Percentiles rank a stretch among this genome's conserved stretches.
Conservation (phyloP, 2,888 invertebrate species). For the Geophilus truncorum region DNA sequence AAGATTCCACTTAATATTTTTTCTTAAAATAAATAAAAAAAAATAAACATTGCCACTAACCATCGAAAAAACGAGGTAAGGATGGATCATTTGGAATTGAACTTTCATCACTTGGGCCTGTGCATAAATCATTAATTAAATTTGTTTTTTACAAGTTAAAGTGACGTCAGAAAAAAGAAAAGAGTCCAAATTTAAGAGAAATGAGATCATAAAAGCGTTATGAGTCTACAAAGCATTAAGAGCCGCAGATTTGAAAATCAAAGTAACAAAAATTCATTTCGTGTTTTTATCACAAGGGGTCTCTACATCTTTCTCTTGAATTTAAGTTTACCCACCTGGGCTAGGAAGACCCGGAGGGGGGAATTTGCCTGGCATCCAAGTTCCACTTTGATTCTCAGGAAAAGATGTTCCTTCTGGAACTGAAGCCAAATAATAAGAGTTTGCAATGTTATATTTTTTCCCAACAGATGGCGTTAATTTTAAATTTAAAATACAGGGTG, state of each 20-base stretch:
- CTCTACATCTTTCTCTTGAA: neutral
- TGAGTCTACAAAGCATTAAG: neutral
- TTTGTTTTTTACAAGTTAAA: neutral
- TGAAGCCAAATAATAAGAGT: conserved; percentile 10
- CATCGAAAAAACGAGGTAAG: neutral
- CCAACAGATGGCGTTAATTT: no score
- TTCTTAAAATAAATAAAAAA: neutral
- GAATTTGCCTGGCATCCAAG: conserved; percentile 11
- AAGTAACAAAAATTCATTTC: neutral
- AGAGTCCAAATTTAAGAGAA: neutral
- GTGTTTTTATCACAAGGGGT: neutral
- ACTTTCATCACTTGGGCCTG: neutral
- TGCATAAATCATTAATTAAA: neutral
- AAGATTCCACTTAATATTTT: neutral
- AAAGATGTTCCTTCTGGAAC: neutral
- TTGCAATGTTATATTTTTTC: neutral
- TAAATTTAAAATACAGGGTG: no score
- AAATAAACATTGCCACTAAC: neutral
- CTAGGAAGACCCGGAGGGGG: conserved; percentile 6
- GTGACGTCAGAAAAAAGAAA: neutral
- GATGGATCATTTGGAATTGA: neutral
- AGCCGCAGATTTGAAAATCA: neutral
- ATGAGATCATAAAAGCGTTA: neutral
- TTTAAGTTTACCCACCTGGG: neutral
- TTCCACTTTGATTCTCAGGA: neutral